Conservation (phyloP, 1,140 invertebrate genomes). For the Orius insidiosus region DNA sequence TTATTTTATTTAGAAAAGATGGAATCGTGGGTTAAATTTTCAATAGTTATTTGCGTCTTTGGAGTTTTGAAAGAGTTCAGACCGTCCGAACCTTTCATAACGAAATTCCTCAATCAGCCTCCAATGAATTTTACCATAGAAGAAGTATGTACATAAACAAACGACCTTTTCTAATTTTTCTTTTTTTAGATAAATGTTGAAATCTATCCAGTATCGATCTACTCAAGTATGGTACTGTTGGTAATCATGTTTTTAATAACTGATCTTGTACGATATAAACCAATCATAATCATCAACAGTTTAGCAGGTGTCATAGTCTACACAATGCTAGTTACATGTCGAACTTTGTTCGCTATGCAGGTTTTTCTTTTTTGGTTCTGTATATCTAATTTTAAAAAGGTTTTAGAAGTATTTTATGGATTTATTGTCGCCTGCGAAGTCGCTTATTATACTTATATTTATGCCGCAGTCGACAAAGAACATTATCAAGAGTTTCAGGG, state of each 20-base stretch:
- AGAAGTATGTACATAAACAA: slow-evolving; percentile 26
- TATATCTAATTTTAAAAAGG: too few species aligned
- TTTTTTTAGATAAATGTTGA: slow-evolving; percentile 46
- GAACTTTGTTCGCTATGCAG: slow-evolving; percentile 18
- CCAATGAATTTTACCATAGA: slow-evolving; percentile 63
- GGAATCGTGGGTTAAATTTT: slow-evolving; percentile 40
- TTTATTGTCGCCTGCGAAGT: slow-evolving; percentile 81
- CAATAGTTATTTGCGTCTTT: slow-evolving; percentile 49
- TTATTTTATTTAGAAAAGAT: too few species aligned
- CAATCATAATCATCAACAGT: slow-evolving; percentile 59
- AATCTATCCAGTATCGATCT: slow-evolving; percentile 66
- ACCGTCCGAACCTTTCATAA: slow-evolving; percentile 66
- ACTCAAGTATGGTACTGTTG: slow-evolving; percentile 52
- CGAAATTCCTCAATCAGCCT: slow-evolving; percentile 45
- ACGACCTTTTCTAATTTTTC: too few species aligned
- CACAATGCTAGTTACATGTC: slow-evolving; percentile 16
- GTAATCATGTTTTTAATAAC: slow-evolving; percentile 61
- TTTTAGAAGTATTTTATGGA: too few species aligned
- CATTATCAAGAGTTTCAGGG: slow-evolving; percentile 62
- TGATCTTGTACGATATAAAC: slow-evolving; percentile 78
- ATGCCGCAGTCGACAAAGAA: slow-evolving; percentile 64
- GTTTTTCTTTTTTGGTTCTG: slow-evolving; percentile 59
- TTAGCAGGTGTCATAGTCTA: slow-evolving; percentile 36
- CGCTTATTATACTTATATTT: slow-evolving; percentile 86
- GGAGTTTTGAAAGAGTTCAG: slow-evolving; percentile 65